Evolutionary conservation across 1,140 invertebrate species (phyloP).

Genomic region (Euglossa dilemma): DNA sequence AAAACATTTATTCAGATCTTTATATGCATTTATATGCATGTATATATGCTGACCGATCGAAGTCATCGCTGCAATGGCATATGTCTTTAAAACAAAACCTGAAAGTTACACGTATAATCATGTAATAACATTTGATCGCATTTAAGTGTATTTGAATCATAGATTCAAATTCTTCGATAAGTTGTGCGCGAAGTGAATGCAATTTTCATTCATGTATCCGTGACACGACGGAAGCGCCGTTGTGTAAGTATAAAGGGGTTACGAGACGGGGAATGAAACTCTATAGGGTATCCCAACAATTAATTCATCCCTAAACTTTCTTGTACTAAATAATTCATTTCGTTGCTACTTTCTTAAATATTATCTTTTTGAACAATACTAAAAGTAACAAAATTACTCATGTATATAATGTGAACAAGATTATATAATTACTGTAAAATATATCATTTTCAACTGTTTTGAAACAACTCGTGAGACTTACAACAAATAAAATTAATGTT

Average conservation of each 20-base stretch:
- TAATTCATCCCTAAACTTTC: background rate
- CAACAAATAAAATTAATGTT: background rate
- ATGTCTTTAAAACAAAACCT: background rate
- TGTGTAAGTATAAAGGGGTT: conserved; percentile 17
- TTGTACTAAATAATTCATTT: background rate
- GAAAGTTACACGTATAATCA: background rate
- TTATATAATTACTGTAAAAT: background rate
- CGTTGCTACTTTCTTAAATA: background rate
- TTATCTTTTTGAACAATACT: too few relatives aligned
- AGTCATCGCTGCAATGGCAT: background rate
- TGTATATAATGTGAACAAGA: background rate
- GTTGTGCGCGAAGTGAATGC: conserved; percentile 44
- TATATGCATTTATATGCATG: background rate
- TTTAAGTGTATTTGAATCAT: conserved; percentile 18
- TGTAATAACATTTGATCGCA: conserved; percentile 10
- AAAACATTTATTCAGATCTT: background rate
- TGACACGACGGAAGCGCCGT: conserved; percentile 24
- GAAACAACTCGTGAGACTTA: background rate
- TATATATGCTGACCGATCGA: conserved; percentile 13
- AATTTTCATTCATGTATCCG: conserved; percentile 69
- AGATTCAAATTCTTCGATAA: conserved; percentile 44
- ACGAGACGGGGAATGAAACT: background rate
- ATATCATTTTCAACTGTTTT: background rate
- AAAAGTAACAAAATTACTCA: background rate
- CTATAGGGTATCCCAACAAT: conserved; percentile 32